phyloP scores from a whole-genome alignment of 2,797 vertebrate species.

The Manis pentadactyla region DNA sequence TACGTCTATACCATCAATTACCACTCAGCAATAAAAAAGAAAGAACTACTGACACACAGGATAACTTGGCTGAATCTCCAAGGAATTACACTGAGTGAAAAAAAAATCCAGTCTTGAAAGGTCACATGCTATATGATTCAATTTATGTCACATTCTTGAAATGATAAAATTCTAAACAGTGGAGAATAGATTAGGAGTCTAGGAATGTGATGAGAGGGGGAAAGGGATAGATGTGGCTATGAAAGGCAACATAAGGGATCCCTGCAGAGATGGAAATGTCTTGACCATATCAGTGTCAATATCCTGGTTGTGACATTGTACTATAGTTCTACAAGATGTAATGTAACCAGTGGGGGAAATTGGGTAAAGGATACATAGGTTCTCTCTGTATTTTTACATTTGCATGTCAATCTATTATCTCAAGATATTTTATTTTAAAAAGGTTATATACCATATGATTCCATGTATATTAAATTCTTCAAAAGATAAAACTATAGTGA shows the following conservation, averaged over 20 bases:
- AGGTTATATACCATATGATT: background rate
- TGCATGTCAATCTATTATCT: slow-evolving; percentile 21
- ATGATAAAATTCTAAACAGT: slow-evolving; percentile 35
- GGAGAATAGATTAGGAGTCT: slow-evolving; percentile 12
- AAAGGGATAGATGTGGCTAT: background rate
- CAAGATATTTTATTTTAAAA: slow-evolving; percentile 27
- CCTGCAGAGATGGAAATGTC: background rate
- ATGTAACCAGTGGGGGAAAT: background rate
- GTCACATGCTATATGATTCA: background rate
- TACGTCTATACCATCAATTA: background rate
- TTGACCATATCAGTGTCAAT: background rate
- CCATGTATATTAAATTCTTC: slow-evolving; percentile 10
- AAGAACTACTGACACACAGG: background rate
- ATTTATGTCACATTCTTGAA: slow-evolving; percentile 41
- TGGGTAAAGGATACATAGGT: background rate
- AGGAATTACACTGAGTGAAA: background rate
- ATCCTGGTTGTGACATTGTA: background rate
- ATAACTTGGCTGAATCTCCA: background rate
- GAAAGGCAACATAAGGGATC: background rate
- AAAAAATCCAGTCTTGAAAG: slow-evolving; percentile 17
- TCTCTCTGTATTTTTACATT: slow-evolving; percentile 46
- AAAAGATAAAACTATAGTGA: slow-evolving; percentile 26
- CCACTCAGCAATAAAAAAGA: slow-evolving; percentile 1
- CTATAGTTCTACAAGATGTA: slow-evolving; percentile 10
- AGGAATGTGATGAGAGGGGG: background rate